Conservation (phyloP, 2,797 vertebrate genomes). For the Micromesistius poutassou region DNA sequence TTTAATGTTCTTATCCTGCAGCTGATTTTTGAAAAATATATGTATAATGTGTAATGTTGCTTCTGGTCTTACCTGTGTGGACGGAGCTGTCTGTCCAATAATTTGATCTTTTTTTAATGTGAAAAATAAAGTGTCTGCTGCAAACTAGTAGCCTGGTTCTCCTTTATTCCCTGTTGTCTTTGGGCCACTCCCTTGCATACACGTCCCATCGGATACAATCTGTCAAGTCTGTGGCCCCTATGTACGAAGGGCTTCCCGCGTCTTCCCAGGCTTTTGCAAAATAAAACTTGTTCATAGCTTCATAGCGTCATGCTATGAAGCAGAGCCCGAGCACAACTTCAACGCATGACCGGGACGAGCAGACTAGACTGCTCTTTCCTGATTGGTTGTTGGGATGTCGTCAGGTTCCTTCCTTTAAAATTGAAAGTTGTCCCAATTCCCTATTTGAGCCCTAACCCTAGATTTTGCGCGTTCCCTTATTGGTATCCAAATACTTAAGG, state of each 20-base stretch:
- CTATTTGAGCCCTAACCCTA: too few species aligned
- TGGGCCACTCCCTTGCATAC: neutral
- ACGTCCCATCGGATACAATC: neutral
- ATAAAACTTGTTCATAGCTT: too few species aligned
- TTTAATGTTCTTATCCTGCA: conserved; percentile 66
- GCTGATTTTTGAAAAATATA: conserved; percentile 57
- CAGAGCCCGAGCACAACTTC: neutral
- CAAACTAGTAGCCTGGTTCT: conserved; percentile 15
- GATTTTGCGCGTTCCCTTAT: too few species aligned
- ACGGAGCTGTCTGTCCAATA: conserved; percentile 38
- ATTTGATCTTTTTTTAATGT: conserved; percentile 61
- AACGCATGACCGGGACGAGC: neutral
- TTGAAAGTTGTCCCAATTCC: too few species aligned
- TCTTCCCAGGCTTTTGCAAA: neutral
- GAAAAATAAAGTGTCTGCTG: conserved; percentile 70
- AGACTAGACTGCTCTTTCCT: too few species aligned
- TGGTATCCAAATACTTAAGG: too few species aligned
- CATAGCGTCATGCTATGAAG: neutral
- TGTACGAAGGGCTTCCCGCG: too few species aligned
- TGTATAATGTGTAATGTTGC: conserved; percentile 44
- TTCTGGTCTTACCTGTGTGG: conserved; percentile 35
- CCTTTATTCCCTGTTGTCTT: neutral
- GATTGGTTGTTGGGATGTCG: neutral
- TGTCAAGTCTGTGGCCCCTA: too few species aligned
- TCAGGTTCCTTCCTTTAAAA: neutral